These are phyloP conservation scores for Spizaetus ornatus DNA, from an alignment of 2,113 vertebrate species.

Conservation along the genomic window DNA sequence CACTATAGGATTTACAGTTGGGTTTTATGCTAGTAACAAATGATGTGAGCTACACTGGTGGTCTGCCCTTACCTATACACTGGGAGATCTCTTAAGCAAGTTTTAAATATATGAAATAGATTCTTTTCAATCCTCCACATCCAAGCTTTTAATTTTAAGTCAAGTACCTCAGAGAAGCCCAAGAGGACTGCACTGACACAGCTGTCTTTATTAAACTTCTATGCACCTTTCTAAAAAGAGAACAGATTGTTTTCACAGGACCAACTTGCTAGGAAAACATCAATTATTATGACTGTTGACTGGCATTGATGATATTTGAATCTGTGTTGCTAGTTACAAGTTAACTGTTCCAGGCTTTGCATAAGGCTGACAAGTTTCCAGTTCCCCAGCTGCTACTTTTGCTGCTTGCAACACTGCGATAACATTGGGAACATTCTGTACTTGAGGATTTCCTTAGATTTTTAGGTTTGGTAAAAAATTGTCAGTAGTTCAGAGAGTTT, in stretches of 20 bases:
- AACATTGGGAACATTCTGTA: neutral
- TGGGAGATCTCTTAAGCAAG: neutral
- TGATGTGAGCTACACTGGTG: neutral
- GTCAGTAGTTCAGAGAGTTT: neutral
- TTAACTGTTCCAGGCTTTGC: neutral
- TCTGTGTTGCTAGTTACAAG: neutral
- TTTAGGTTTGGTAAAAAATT: neutral
- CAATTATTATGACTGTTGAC: neutral
- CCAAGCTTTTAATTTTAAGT: neutral
- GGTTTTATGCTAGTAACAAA: neutral
- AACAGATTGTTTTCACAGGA: neutral
- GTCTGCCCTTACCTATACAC: neutral
- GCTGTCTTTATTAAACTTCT: neutral
- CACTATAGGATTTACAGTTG: neutral
- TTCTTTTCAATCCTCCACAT: neutral
- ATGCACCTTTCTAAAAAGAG: neutral
- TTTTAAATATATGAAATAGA: neutral
- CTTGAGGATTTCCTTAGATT: neutral
- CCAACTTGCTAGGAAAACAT: neutral
- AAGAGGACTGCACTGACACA: neutral
- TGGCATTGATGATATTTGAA: neutral
- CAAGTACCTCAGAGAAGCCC: neutral
- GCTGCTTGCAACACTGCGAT: neutral
- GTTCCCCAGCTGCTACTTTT: neutral
- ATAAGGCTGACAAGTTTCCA: neutral